A percentile compares a stretch with the other conserved stretches of the same genome.
phyloP scores from a whole-genome alignment of 2,797 vertebrate species.

The Cryptoprocta ferox region DNA sequence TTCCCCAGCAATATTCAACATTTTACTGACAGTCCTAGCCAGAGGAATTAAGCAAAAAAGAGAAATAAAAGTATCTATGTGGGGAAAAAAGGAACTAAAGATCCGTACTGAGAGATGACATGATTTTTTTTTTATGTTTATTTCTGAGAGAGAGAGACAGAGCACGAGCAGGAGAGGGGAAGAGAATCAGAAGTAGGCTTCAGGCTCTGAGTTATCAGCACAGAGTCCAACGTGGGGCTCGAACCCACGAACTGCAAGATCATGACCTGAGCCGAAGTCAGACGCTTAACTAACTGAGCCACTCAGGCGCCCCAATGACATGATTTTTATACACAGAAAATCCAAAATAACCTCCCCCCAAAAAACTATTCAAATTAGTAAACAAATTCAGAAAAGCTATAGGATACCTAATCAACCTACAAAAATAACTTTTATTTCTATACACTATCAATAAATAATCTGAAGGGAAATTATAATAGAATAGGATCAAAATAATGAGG shows the following conservation, averaged over 20 bases:
- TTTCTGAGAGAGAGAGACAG: no score
- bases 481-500: neutral
- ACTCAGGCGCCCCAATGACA: neutral
- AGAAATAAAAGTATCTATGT: neutral
- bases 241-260: no score
- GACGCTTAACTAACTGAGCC: no score
- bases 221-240: no score
- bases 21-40: neutral
- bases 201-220: no score
- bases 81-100: neutral
- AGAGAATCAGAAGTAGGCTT: no score
- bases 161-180: no score
- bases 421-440: neutral
- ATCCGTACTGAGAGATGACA: neutral
- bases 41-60: neutral
- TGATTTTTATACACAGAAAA: neutral
- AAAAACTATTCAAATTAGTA: neutral
- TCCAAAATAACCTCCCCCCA: neutral
- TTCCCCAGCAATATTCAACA: neutral
- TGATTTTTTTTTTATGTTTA: neutral
- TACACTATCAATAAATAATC: neutral
- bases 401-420: neutral
- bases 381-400: neutral
- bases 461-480: neutral
- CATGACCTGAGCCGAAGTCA: no score